Evolutionary conservation across 2,888 invertebrate species (phyloP), one percentile per base, ranked within the genome.

Genomic region (Geophilus truncorum): DNA sequence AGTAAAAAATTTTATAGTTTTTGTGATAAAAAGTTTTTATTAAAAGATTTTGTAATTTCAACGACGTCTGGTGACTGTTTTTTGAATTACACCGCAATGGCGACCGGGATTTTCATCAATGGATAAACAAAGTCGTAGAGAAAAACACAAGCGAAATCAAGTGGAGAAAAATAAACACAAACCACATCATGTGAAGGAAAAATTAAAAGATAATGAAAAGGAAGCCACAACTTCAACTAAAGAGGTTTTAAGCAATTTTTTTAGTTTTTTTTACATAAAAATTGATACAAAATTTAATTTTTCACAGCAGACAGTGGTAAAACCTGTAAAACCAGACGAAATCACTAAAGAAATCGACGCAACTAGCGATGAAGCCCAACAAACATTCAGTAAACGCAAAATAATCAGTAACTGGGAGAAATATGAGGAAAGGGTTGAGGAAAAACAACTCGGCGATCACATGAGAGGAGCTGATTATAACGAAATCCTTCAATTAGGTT

Each of bases 351-450:
- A 40, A 12, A 15, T 12, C 15, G 40, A 40, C 15, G 2, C 40
- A 2, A 40, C 10, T 12, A 40, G 2, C 40, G 2, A 10, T 23
- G n/a, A 28, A 2, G 62, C 6, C n/a, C n/a, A n/a, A n/a, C n/a
- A n/a, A n/a, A n/a, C n/a, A 21, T 51, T 34, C 10, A 18, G n/a
- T 10, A 32, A n/a, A n/a, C 80, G 40, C 3, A 80, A 80, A 28
- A 80, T 80, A 15, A 12, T 18, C 5, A 76, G 75, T 18, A 80
- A 80, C 28, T 80, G 80, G 80, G 21, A 28, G 5, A 80, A 80
- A 12, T 25, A 45, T 7, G 80, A 40, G 15, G 40, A 40, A 40
- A 40, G 40, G 15, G 40, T 40, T 12, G 40, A 40, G 15, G 40
- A 40, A 40, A 40, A 40, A 32, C 32, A 32, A 15, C 15, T 12